Evolutionary conservation across 2,888 invertebrate species (phyloP), one percentile per base, ranked within the genome.

Genomic region (Pseudococcus viburni): DNA sequence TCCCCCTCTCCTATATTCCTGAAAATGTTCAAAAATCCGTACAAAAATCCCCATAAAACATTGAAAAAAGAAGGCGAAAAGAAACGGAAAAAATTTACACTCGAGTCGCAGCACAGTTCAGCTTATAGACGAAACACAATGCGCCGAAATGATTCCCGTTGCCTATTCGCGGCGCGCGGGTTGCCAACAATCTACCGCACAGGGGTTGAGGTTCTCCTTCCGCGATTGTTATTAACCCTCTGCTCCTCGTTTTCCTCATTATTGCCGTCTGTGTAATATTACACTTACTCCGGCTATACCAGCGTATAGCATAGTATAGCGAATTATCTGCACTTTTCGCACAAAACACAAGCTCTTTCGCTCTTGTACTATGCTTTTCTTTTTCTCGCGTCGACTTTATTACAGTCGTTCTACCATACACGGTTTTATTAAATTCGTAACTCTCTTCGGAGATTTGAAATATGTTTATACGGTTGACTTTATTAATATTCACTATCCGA

Each of bases 161-260:
- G 86, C 86, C 86, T 73, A 86, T 86, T 86, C 86, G 86, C 46
- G 86, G 86, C 73, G 86, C 86, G 86, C 86, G 86, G 86, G 86
- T 86, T 86, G 86, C 86, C 86, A 86, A 86, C 86, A 86, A 86
- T 86, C 86, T 77, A 73, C 46, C 86, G 77, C 73, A 73, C 86
- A n/a, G 86, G 86, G 86, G 86, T 86, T 86, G 86, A 86, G 86
- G 86, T 86, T 86, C 86, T 86, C 77, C 73, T 86, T 86, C 73
- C 73, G 68, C 86, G 86, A 86, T 86, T 86, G 86, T 86, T 86
- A 86, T 86, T 86, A 86, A 86, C 86, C 86, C 86, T 86, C 86
- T 46, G 42, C 86, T 86, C 68, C 68, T 68, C 86, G 68, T 68
- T 68, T 68, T 68, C 26, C 86, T 86, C 86, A 86, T 86, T 86